Conservation (phyloP, 2,113 vertebrate genomes). For the Thamnaconus septentrionalis region DNA sequence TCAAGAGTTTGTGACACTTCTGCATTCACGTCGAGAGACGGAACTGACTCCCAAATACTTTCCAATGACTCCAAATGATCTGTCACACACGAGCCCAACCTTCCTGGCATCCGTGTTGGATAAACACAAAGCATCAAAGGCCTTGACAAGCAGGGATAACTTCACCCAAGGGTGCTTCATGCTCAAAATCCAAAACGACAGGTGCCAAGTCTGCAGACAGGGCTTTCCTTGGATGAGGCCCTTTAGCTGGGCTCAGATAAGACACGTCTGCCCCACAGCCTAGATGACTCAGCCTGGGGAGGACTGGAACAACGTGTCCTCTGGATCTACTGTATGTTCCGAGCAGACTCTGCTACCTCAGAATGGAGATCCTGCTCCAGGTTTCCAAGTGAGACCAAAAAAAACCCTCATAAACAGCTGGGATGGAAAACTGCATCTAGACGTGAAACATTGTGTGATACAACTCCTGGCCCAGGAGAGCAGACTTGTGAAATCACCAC, state of each 20-base stretch:
- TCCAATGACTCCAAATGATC: neutral
- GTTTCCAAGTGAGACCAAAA: no score
- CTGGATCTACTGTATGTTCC: slow-evolving; percentile 35
- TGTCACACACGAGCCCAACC: slow-evolving; percentile 3
- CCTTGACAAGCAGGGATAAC: neutral
- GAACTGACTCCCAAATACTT: slow-evolving; percentile 11
- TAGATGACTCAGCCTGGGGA: slow-evolving; percentile 44
- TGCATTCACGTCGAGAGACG: neutral
- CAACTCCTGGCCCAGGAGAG: slow-evolving; percentile 1
- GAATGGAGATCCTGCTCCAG: slow-evolving; percentile 13
- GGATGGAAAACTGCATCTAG: slow-evolving; percentile 29
- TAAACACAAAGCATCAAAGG: slow-evolving; percentile 30
- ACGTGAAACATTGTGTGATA: slow-evolving; percentile 21
- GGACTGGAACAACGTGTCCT: slow-evolving; percentile 51
- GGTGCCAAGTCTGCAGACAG: slow-evolving; percentile 35
- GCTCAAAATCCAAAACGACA: slow-evolving; percentile 17
- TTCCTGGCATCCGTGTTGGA: slow-evolving; percentile 7
- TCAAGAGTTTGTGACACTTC: slow-evolving; percentile 36
- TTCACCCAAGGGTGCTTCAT: slow-evolving; percentile 18
- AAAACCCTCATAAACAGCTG: neutral
- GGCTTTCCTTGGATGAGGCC: slow-evolving; percentile 49
- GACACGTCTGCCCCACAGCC: slow-evolving; percentile 33
- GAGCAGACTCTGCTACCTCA: slow-evolving; percentile 23
- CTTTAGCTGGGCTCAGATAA: slow-evolving; percentile 46
- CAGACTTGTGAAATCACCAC: slow-evolving; percentile 13